phyloP scores from a whole-genome alignment of 1,140 invertebrate genomes.

The Micrasema longulum region DNA sequence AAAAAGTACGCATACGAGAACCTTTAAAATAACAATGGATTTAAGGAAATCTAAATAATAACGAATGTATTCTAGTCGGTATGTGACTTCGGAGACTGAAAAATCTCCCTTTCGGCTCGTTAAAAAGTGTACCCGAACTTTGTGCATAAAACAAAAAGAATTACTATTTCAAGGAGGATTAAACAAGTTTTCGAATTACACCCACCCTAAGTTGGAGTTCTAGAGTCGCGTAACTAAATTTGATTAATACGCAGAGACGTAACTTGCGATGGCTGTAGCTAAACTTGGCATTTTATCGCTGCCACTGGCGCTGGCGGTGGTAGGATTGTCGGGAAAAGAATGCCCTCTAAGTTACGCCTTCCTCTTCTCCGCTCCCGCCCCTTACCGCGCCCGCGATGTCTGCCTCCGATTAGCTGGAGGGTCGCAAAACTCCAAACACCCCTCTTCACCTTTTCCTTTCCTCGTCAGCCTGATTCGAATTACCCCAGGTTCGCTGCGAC shows the following conservation, averaged over 20 bases:
- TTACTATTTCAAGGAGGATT: constrained; percentile 34
- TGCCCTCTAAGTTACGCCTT: constrained; percentile 12
- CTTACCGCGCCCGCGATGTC: background rate
- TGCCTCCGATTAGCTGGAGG: no score
- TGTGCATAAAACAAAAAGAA: constrained; percentile 41
- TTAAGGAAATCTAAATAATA: no score
- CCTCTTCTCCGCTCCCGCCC: background rate
- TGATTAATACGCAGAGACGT: constrained; percentile 36
- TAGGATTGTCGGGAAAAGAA: background rate
- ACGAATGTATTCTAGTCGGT: no score
- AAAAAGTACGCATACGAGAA: no score
- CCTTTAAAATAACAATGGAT: no score
- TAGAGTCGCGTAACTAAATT: constrained; percentile 33
- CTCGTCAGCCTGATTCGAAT: background rate
- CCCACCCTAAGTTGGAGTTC: constrained; percentile 4
- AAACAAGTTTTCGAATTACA: constrained; percentile 37
- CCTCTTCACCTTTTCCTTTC: no score
- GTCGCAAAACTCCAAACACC: no score
- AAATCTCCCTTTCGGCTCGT: background rate
- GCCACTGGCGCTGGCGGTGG: constrained; percentile 3
- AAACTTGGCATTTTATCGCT: constrained; percentile 24
- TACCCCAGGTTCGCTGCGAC: background rate
- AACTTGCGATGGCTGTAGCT: constrained; percentile 21
- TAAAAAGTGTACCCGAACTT: constrained; percentile 20
- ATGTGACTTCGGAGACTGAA: no score